Conservation (phyloP, 2,797 vertebrate species). For the Intellagama lesueurii region DNA sequence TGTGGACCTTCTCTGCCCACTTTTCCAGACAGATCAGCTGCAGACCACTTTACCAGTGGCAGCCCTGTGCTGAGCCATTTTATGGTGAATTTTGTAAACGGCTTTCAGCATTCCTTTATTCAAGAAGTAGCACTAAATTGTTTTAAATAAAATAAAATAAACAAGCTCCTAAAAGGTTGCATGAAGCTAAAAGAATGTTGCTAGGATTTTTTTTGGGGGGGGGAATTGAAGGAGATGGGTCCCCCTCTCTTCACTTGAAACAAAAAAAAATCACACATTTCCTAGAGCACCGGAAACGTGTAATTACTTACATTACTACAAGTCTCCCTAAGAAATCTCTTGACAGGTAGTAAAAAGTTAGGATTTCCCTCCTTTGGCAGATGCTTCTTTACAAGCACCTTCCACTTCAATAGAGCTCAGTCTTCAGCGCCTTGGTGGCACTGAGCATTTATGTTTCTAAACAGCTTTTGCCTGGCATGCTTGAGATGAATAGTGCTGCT, state of each 20-base stretch:
- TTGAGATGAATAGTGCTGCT: constrained; percentile 25
- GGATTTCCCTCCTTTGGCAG: constrained; percentile 5
- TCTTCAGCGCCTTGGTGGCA: not conserved
- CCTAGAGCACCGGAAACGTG: not conserved
- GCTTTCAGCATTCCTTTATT: not conserved
- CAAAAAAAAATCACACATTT: not conserved
- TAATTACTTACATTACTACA: not conserved
- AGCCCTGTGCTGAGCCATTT: not conserved
- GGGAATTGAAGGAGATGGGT: not conserved
- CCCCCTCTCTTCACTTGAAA: not conserved
- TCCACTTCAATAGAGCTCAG: not conserved
- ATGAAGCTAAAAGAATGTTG: not conserved
- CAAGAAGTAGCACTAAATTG: too few relatives aligned
- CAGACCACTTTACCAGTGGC: not conserved
- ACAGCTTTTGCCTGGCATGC: not conserved
- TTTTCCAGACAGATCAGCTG: not conserved
- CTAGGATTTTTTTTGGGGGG: not conserved
- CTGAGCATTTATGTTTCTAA: constrained; percentile 31
- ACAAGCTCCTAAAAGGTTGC: not conserved
- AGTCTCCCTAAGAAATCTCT: not conserved
- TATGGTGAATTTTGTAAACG: not conserved
- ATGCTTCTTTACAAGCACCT: not conserved
- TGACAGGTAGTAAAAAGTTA: not conserved
- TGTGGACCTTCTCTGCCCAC: not conserved
- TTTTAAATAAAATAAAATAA: not conserved